Percentiles rank a stretch among this genome's conserved stretches.
These are phyloP conservation scores for Tetragonisca angustula DNA, from an alignment of 2,888 invertebrate genomes.

Conservation along the genomic window DNA sequence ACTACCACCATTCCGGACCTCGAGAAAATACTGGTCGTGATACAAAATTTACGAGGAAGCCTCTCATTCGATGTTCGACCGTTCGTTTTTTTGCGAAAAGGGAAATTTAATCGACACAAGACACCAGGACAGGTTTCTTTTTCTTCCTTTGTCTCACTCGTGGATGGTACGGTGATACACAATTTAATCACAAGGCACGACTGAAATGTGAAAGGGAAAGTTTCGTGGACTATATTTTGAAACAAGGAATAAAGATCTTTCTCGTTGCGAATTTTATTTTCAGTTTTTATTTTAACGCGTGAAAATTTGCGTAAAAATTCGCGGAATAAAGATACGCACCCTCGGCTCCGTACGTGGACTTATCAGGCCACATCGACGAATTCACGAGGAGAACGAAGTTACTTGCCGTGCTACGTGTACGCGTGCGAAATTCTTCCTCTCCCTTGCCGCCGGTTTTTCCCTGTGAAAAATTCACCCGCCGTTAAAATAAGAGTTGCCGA, in stretches of 20 bases:
- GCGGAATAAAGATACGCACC: conserved; percentile 1
- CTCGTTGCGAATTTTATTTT: conserved; percentile 15
- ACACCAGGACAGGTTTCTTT: background rate
- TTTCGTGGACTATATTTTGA: background rate
- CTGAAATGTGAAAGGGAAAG: background rate
- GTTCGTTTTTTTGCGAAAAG: background rate
- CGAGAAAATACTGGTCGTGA: conserved; percentile 49
- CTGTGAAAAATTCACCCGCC: conserved; percentile 46
- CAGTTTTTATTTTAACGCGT: conserved; percentile 17
- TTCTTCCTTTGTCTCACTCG: background rate
- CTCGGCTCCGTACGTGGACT: background rate
- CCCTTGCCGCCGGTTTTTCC: conserved; percentile 7
- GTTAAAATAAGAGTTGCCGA: conserved; percentile 58
- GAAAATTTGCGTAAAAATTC: background rate
- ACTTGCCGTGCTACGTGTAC: conserved; percentile 8
- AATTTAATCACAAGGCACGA: background rate
- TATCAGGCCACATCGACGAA: conserved; percentile 16
- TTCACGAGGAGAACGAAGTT: conserved; percentile 32
- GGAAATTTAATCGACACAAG: conserved; percentile 16
- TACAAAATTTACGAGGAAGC: conserved; percentile 43
- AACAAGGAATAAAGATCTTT: background rate
- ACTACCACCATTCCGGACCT: conserved; percentile 44
- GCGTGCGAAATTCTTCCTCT: conserved; percentile 33
- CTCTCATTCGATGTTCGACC: background rate
- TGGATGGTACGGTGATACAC: background rate